Evolutionary conservation across 2,888 invertebrate genomes (phyloP).

Genomic region (Elgonia sp.): DNA sequence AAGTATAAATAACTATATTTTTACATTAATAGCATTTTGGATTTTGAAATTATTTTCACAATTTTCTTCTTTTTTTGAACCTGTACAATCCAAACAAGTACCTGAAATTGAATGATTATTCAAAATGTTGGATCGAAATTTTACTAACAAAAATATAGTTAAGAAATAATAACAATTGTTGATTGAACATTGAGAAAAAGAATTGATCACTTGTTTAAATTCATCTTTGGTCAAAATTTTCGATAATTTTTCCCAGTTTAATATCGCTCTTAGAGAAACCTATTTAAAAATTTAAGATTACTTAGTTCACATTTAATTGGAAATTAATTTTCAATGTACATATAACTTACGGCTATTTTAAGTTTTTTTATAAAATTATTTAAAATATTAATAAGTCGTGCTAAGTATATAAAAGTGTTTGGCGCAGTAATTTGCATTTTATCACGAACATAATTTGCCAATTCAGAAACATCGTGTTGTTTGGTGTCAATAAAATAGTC

Average conservation of each 20-base stretch:
- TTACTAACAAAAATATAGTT: background rate
- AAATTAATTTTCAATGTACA: background rate
- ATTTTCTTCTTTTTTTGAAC: background rate
- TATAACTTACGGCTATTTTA: constrained; percentile 53
- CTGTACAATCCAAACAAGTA: constrained; percentile 11
- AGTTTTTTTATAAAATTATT: constrained; percentile 51
- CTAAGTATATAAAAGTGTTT: constrained; percentile 38
- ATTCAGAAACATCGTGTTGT: constrained; percentile 30
- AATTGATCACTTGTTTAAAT: background rate
- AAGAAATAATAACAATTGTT: background rate
- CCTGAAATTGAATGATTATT: constrained; percentile 18
- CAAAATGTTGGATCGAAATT: background rate
- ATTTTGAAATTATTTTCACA: background rate
- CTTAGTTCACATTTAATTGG: too few species aligned
- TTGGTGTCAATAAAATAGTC: too few species aligned
- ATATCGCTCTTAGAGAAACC: constrained; percentile 9
- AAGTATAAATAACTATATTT: background rate
- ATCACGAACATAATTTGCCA: constrained; percentile 31
- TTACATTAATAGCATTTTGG: constrained; percentile 10
- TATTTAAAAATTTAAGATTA: background rate
- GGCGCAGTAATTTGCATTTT: constrained; percentile 22
- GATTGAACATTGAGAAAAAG: background rate
- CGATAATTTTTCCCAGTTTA: constrained; percentile 29
- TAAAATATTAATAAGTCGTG: constrained; percentile 46
- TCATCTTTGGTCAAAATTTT: constrained; percentile 14